These are phyloP conservation scores for Onychomys torridus DNA, from an alignment of 2,797 vertebrate species.

Conservation along the genomic window DNA sequence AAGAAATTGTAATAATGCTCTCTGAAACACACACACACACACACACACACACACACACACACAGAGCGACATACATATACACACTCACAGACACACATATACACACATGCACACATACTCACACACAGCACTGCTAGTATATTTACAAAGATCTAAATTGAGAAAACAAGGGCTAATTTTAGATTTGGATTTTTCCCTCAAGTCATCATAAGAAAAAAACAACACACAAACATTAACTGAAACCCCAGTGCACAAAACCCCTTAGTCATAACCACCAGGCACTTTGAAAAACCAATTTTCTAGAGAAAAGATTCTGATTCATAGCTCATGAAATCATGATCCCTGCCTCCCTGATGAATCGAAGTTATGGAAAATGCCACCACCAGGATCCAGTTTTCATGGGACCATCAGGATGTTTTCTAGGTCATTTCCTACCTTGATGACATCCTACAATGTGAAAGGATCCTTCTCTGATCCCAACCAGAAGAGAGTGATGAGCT, in stretches of 20 bases:
- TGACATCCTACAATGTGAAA: background rate
- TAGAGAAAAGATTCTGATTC: constrained; percentile 67
- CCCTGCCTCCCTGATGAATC: constrained; percentile 14
- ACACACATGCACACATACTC: constrained; percentile 59
- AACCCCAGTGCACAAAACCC: constrained; percentile 68
- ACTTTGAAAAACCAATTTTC: constrained; percentile 71
- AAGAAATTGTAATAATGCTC: constrained; percentile 84
- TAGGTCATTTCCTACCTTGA: background rate
- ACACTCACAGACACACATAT: background rate
- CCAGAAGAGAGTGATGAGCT: background rate
- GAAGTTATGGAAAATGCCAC: background rate
- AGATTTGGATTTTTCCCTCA: constrained; percentile 75
- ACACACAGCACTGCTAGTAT: constrained; percentile 28
- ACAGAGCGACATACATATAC: background rate
- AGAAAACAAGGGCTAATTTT: constrained; percentile 80
- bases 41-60: background rate
- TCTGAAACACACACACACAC: constrained; percentile 63
- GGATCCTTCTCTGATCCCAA: background rate
- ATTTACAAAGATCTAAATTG: constrained; percentile 82
- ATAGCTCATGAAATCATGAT: constrained; percentile 31
- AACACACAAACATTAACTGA: constrained; percentile 74
- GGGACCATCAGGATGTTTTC: background rate
- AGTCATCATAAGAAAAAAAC: constrained; percentile 78
- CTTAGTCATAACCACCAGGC: constrained; percentile 73
- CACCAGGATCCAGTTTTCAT: background rate